Evolutionary conservation across 2,888 invertebrate genomes (phyloP), one percentile per base, ranked within the genome.

Genomic region (Leptothorax acervorum): DNA sequence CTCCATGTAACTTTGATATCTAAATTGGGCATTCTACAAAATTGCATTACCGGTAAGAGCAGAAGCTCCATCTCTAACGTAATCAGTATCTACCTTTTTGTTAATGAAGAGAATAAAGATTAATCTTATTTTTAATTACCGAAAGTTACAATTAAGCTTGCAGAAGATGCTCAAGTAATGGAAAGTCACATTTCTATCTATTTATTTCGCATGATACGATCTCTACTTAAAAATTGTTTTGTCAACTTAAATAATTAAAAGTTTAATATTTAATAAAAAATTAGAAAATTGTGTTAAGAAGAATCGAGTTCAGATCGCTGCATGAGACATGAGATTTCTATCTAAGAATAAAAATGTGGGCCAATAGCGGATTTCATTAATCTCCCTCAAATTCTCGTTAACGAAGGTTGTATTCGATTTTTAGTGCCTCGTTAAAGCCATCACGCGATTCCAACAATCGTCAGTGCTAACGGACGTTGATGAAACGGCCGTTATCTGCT

Each of bases 371-470:
- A 68, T 78, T 78, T 68, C 76, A 78, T 78, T 68, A 78, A 78
- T 68, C 53, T 78, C 55, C n/a, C 55, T 78, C n/a, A 68, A 66
- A 68, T 78, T 68, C 76, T 68, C 68, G 66, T 68, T 42, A 78
- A 78, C 66, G 55, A 31, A 31, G 39, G 6, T 42, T 31, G 42
- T 2, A 78, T 62, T 48, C 66, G 66, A 76, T 68, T 68, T 66
- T 68, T 68, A 53, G 28, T 68, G n/a, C 28, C 65, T 53, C 68
- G 76, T 78, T 78, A 63, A 75, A 48, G 9, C n/a, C 31, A 42
- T 57, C 28, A 31, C 2, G 15, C 42, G 42, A 18, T 35, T 78
- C 55, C 28, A 78, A 78, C 68, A 78, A 68, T 68, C 55, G n/a
- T 76, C 66, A 55, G 55, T 53, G 48, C n/a, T 74, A 74, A 60